A percentile compares a stretch with the other conserved stretches of the same genome.
Evolutionary conservation across 2,113 vertebrate genomes (phyloP).

Genomic region (Nanorana parkeri): DNA sequence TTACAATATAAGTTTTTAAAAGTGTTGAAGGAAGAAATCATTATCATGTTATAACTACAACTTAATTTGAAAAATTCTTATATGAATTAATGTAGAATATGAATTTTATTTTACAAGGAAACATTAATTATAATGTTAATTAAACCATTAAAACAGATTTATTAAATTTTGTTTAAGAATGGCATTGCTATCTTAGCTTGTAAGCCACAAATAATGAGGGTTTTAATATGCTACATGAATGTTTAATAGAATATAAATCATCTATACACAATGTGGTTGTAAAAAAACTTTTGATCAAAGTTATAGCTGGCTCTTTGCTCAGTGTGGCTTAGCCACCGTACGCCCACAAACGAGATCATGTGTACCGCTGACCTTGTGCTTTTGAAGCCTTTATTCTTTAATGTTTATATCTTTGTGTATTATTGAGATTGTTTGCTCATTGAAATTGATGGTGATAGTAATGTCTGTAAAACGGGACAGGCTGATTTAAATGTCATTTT

Average conservation of each 20-base stretch:
- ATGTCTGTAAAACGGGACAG: constrained; percentile 45
- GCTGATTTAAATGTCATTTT: constrained; percentile 31
- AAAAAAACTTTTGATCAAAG: constrained; percentile 47
- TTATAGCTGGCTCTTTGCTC: constrained; percentile 13
- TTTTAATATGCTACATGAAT: constrained; percentile 16
- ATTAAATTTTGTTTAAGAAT: neutral
- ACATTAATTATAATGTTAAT: neutral
- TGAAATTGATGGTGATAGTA: constrained; percentile 51
- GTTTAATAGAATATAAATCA: constrained; percentile 29
- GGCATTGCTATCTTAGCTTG: neutral
- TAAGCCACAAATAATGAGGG: constrained; percentile 2
- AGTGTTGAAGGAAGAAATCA: too few species aligned
- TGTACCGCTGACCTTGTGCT: constrained; percentile 19
- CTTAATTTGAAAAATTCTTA: too few species aligned
- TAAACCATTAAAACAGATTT: too few species aligned
- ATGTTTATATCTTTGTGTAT: constrained; percentile 46
- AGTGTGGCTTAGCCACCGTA: constrained; percentile 23
- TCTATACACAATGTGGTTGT: neutral
- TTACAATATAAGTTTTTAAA: too few species aligned
- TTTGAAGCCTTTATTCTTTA: constrained; percentile 37
- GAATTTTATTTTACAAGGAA: neutral
- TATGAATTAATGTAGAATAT: neutral
- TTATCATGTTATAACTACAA: too few species aligned
- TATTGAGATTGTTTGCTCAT: constrained; percentile 46
- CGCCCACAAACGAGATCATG: constrained; percentile 20